Conservation (phyloP, 2,113 vertebrate genomes). For the Istiophorus platypterus region DNA sequence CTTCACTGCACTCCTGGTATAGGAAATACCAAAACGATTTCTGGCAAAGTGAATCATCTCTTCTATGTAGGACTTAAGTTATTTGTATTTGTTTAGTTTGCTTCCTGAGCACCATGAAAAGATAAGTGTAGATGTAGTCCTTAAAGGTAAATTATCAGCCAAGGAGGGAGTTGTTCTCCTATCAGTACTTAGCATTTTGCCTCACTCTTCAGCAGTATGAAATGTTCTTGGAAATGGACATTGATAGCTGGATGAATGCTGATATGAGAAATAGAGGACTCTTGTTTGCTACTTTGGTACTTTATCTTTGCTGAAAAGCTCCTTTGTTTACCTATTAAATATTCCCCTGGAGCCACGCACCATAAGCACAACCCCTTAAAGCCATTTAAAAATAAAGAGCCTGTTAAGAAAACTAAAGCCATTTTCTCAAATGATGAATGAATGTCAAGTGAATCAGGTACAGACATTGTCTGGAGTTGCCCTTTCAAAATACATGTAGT, state of each 20-base stretch:
- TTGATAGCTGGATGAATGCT: slow-evolving; percentile 43
- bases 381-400: slow-evolving; percentile 47
- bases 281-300: slow-evolving; percentile 36
- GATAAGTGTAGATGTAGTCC: slow-evolving; percentile 16
- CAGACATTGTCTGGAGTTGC: not conserved
- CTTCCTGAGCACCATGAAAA: slow-evolving; percentile 10
- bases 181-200: slow-evolving; percentile 10
- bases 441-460: too few relatives aligned
- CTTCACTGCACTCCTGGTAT: too few relatives aligned
- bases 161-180: not conserved
- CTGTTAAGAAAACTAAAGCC: slow-evolving; percentile 30
- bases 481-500: too few relatives aligned
- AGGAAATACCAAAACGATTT: too few relatives aligned
- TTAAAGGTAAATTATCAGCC: slow-evolving; percentile 49
- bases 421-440: too few relatives aligned
- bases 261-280: slow-evolving; percentile 44
- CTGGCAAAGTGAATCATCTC: not conserved
- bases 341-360: slow-evolving; percentile 52
- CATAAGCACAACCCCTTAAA: slow-evolving; percentile 38
- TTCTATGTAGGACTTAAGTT: not conserved
- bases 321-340: slow-evolving; percentile 61
- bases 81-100: not conserved
- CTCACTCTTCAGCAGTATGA: slow-evolving; percentile 25
- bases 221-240: slow-evolving; percentile 48
- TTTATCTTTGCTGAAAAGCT: slow-evolving; percentile 45